These are phyloP conservation scores for Ophion slaviceki DNA, from an alignment of 2,888 invertebrate species.

Conservation along the genomic window DNA sequence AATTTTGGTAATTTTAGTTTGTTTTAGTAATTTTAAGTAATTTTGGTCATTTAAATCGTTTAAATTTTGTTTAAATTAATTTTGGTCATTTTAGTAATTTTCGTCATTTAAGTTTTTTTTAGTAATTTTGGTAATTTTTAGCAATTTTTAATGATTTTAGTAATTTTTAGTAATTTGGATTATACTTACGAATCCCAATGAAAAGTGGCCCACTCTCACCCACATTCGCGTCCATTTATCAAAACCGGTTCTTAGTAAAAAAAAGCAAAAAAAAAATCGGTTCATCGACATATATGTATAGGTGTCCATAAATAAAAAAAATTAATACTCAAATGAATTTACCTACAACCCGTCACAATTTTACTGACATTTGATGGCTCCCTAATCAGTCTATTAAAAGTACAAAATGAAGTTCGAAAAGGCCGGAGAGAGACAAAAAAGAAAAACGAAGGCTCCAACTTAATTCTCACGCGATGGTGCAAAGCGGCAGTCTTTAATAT, in stretches of 20 bases:
- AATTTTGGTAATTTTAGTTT: too few relatives aligned
- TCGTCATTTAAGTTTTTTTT: too few relatives aligned
- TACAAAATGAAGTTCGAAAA: background rate
- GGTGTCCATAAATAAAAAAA: background rate
- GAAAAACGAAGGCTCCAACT: slow-evolving; percentile 3
- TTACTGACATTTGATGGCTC: background rate
- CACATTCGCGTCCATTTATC: background rate
- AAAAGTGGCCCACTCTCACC: background rate
- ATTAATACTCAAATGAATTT: background rate
- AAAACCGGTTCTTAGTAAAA: background rate
- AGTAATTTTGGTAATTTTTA: too few relatives aligned
- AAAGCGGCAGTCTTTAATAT: slow-evolving; percentile 44
- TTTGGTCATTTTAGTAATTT: too few relatives aligned
- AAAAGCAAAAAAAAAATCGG: background rate
- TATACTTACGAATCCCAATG: background rate
- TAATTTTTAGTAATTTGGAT: too few relatives aligned
- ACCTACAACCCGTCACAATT: background rate
- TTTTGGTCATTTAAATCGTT: too few relatives aligned
- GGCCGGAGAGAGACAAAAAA: background rate
- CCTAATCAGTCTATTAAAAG: background rate
- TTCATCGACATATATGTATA: background rate
- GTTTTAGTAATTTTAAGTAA: too few relatives aligned
- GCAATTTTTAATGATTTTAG: too few relatives aligned
- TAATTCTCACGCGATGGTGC: slow-evolving; percentile 26
- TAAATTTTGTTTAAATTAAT: too few relatives aligned